phyloP scores from a whole-genome alignment of 1,140 invertebrate genomes.

The Nasonia vitripennis region DNA sequence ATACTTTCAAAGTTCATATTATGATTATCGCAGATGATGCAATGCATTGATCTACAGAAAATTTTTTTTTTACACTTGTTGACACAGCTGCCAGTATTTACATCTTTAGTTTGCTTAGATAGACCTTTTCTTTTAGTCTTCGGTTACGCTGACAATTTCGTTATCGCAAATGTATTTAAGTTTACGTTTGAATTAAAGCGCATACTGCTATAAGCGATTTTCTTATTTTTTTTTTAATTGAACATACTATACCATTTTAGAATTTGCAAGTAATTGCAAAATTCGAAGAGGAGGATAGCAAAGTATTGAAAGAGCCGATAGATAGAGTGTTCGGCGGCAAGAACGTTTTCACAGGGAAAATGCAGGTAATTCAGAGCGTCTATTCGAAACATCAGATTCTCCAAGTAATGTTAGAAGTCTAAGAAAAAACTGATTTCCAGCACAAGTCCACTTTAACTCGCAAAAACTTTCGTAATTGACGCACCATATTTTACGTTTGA shows the following conservation, averaged over 20 bases:
- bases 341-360: slow-evolving; percentile 29
- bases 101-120: not conserved
- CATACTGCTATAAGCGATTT: not conserved
- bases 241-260: slow-evolving; percentile 19
- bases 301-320: slow-evolving; percentile 43
- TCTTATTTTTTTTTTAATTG: not conserved
- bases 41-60: not conserved
- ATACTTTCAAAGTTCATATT: too few species aligned
- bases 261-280: slow-evolving; percentile 40
- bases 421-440: not conserved
- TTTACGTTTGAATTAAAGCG: not conserved
- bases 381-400: not conserved
- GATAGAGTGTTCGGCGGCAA: slow-evolving; percentile 22
- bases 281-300: slow-evolving; percentile 23
- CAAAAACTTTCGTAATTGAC: not conserved
- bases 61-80: not conserved
- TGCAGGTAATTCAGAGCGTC: slow-evolving; percentile 29
- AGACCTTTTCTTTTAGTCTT: too few species aligned
- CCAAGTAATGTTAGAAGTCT: not conserved
- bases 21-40: too few species aligned
- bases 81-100: not conserved
- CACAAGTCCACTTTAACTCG: not conserved
- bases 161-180: not conserved
- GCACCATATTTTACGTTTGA: not conserved
- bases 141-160: not conserved